Evolutionary conservation across 2,797 vertebrate genomes (phyloP).

Genomic region (Stomatorhinus walkeri): DNA sequence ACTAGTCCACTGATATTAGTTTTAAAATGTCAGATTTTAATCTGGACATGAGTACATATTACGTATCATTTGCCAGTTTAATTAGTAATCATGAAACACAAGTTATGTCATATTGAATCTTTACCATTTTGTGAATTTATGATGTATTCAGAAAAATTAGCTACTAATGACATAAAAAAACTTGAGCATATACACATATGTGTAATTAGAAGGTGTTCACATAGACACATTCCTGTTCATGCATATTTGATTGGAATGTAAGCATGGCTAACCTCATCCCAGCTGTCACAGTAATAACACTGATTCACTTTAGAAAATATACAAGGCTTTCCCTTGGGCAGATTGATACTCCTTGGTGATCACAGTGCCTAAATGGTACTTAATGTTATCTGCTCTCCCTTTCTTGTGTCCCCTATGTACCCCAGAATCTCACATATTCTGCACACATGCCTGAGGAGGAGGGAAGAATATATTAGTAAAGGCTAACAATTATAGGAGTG

Average conservation of each 20-base stretch:
- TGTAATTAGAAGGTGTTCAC: not conserved
- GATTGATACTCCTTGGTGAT: slow-evolving; percentile 81
- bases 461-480: slow-evolving; percentile 1
- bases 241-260: slow-evolving; percentile 19
- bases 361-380: slow-evolving; percentile 90
- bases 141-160: not conserved
- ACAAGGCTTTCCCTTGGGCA: slow-evolving; percentile 68
- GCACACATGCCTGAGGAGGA: not conserved
- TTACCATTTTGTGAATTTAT: not conserved
- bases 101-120: slow-evolving; percentile 23
- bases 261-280: slow-evolving; percentile 1
- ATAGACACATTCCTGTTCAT: not conserved
- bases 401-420: slow-evolving; percentile 13
- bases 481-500: not conserved
- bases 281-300: slow-evolving; percentile 60
- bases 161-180: not conserved
- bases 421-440: not conserved
- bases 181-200: not conserved
- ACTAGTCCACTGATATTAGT: not conserved
- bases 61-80: not conserved
- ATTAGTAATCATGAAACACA: not conserved
- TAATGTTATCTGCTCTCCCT: slow-evolving; percentile 72
- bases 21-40: not conserved
- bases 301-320: slow-evolving; percentile 84
- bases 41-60: not conserved